These are phyloP conservation scores for Camelus bactrianus DNA, from an alignment of 2,113 vertebrate species.

Conservation along the genomic window DNA sequence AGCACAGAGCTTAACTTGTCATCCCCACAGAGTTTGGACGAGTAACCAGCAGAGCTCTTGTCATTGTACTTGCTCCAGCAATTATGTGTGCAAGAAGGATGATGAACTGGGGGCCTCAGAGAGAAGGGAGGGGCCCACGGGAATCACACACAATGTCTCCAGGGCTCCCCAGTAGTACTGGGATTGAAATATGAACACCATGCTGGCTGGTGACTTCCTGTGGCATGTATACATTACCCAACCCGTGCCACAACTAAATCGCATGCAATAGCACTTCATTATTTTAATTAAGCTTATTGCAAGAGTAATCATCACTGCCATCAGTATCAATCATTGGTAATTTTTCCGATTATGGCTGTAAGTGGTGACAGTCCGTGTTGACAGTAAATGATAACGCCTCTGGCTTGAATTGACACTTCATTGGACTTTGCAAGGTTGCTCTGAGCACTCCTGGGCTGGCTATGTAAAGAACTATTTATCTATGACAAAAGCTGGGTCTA, in stretches of 20 bases:
- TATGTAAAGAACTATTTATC: constrained; percentile 90
- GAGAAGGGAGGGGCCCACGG: not conserved
- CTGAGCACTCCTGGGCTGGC: constrained; percentile 88
- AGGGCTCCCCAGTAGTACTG: constrained; percentile 82
- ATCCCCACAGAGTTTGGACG: constrained; percentile 16
- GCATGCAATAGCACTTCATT: constrained; percentile 90
- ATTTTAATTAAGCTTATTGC: constrained; percentile 97
- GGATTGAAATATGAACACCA: constrained; percentile 89
- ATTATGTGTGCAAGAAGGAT: constrained; percentile 49
- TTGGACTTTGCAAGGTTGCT: constrained; percentile 85
- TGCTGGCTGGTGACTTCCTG: constrained; percentile 80
- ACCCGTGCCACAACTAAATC: constrained; percentile 83
- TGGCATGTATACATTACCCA: constrained; percentile 87
- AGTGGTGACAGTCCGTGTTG: constrained; percentile 85
- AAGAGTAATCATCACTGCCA: constrained; percentile 94
- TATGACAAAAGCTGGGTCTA: constrained; percentile 88
- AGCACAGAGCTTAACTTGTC: constrained; percentile 59
- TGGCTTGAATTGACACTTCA: constrained; percentile 86
- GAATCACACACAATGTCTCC: constrained; percentile 69
- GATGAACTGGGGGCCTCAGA: not conserved
- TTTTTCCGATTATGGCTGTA: constrained; percentile 88
- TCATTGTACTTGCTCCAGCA: constrained; percentile 35
- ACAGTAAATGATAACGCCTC: constrained; percentile 91
- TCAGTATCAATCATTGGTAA: constrained; percentile 93
- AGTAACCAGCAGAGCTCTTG: constrained; percentile 51